Conservation (phyloP, 2,888 invertebrate species). For the Ethmia dodecea region DNA sequence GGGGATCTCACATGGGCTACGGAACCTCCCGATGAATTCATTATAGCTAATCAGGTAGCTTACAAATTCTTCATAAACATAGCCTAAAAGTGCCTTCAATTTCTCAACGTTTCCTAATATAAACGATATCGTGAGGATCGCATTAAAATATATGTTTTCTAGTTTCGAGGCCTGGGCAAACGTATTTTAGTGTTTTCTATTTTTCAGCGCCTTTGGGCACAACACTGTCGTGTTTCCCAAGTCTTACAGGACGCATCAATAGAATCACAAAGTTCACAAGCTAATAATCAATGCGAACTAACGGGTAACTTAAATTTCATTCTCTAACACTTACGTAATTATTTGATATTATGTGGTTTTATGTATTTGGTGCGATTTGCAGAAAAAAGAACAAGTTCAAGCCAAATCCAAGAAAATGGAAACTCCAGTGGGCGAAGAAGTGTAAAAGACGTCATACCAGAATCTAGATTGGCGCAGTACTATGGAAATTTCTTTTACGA, state of each 20-base stretch:
- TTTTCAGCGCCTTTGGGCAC: conserved; percentile 69
- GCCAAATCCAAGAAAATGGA: conserved; percentile 57
- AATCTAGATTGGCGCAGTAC: conserved; percentile 78
- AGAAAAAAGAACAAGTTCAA: conserved; percentile 46
- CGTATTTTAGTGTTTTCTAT: conserved; percentile 3
- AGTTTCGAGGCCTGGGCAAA: too few relatives aligned
- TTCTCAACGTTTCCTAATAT: too few relatives aligned
- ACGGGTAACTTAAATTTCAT: conserved; percentile 52
- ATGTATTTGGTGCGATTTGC: too few relatives aligned
- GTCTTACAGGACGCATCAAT: conserved; percentile 52
- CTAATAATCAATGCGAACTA: conserved; percentile 51
- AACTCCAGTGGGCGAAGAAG: conserved; percentile 53
- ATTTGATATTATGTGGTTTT: too few relatives aligned
- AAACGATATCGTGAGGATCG: too few relatives aligned
- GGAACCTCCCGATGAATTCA: conserved; percentile 69
- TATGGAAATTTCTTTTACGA: conserved; percentile 78
- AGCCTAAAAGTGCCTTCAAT: too few relatives aligned
- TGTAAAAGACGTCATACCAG: conserved; percentile 81
- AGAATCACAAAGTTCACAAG: conserved; percentile 45
- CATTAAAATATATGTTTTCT: too few relatives aligned
- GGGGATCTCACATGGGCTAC: conserved; percentile 72
- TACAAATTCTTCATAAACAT: too few relatives aligned
- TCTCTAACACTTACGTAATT: too few relatives aligned
- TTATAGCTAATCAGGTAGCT: conserved; percentile 69
- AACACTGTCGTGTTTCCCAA: conserved; percentile 64